A percentile compares a stretch with the other conserved stretches of the same genome.
Evolutionary conservation across 1,140 invertebrate genomes (phyloP).

Genomic region (Aricia agestis): DNA sequence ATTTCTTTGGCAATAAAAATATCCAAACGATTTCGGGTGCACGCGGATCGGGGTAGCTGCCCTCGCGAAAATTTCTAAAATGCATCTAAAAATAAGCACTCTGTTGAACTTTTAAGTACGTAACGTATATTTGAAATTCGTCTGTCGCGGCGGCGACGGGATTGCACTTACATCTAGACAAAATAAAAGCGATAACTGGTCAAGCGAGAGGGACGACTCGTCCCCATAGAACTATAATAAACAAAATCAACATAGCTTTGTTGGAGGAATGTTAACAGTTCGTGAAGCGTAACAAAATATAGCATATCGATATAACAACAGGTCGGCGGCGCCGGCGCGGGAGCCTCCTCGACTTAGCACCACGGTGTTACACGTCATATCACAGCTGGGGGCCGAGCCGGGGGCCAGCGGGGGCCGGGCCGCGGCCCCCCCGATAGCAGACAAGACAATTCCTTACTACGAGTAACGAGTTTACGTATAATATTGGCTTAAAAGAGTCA

Average conservation of each 20-base stretch:
- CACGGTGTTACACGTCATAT: slow-evolving; percentile 52
- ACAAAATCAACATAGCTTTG: slow-evolving; percentile 71
- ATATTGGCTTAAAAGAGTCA: too few relatives aligned
- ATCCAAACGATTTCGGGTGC: slow-evolving; percentile 47
- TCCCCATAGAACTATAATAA: slow-evolving; percentile 64
- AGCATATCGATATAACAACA: slow-evolving; percentile 55
- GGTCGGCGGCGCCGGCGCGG: slow-evolving; percentile 34
- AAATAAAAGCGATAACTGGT: slow-evolving; percentile 60
- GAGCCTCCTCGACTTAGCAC: slow-evolving; percentile 57
- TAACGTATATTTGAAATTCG: slow-evolving; percentile 64
- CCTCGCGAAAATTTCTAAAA: slow-evolving; percentile 60
- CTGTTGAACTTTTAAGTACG: slow-evolving; percentile 62
- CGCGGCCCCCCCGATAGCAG: neutral
- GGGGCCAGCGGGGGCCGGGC: neutral
- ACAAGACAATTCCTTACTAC: neutral
- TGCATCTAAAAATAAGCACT: slow-evolving; percentile 63
- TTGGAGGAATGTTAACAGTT: slow-evolving; percentile 73
- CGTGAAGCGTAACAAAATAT: slow-evolving; percentile 59
- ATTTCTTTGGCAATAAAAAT: slow-evolving; percentile 69
- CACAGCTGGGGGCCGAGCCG: slow-evolving; percentile 40
- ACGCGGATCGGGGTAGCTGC: slow-evolving; percentile 63
- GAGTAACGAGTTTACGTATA: neutral
- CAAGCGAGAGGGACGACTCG: slow-evolving; percentile 55
- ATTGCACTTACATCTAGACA: slow-evolving; percentile 53
- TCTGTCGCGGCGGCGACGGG: slow-evolving; percentile 45